Conservation (phyloP, 2,797 vertebrate species). For the Hydrolagus colliei region DNA sequence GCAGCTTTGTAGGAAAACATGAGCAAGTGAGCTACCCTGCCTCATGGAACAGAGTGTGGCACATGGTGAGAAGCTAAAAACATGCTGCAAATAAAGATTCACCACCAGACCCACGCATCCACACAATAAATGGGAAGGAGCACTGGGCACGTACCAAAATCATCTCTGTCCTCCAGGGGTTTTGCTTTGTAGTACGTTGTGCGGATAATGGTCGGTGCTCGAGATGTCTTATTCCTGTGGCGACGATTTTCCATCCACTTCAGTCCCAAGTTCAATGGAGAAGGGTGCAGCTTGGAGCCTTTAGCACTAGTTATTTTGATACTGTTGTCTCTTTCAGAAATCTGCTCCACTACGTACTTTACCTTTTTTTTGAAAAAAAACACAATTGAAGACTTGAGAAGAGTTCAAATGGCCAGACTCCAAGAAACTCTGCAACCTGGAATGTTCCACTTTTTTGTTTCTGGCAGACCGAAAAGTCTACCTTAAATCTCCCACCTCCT, state of each 20-base stretch:
- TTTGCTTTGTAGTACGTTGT: slow-evolving; percentile 94
- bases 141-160: slow-evolving; percentile 66
- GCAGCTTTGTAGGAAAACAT: too few species aligned
- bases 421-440: not conserved
- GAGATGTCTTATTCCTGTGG: slow-evolving; percentile 48
- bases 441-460: too few species aligned
- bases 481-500: too few species aligned
- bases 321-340: slow-evolving; percentile 5
- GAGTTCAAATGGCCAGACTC: not conserved
- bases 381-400: not conserved
- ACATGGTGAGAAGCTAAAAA: too few species aligned
- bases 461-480: too few species aligned
- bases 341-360: not conserved
- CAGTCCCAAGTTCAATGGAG: too few species aligned
- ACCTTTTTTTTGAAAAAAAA: slow-evolving; percentile 17
- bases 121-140: not conserved
- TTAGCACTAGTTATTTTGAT: not conserved
- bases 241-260: not conserved
- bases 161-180: slow-evolving; percentile 64
- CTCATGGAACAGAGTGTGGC: too few species aligned
- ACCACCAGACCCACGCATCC: too few species aligned
- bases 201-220: slow-evolving; percentile 68
- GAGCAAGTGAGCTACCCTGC: too few species aligned
- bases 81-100: too few species aligned
- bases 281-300: not conserved